A percentile compares a stretch with the other conserved stretches of the same genome.
These are phyloP conservation scores for Lindbergichthys nudifrons DNA, from an alignment of 2,797 vertebrate species.

Conservation along the genomic window DNA sequence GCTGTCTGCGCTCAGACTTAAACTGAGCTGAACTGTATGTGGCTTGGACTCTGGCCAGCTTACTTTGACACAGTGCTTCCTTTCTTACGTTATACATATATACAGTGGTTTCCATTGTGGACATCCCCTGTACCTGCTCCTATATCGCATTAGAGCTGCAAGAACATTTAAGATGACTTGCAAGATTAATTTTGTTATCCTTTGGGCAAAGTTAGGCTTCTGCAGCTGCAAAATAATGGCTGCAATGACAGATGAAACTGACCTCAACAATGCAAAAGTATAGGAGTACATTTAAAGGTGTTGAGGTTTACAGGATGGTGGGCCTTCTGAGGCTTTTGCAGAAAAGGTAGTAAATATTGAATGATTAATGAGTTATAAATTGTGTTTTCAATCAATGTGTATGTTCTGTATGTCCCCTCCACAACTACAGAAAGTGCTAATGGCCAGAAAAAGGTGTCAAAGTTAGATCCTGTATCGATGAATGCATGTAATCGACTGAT, in stretches of 20 bases:
- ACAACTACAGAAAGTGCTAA: not conserved
- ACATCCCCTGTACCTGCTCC: constrained; percentile 2
- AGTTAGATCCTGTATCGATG: not conserved
- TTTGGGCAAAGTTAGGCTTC: not conserved
- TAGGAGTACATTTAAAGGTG: not conserved
- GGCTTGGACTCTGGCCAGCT: constrained; percentile 52
- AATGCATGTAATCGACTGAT: not conserved
- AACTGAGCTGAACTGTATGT: constrained; percentile 53
- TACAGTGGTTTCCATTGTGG: constrained; percentile 47
- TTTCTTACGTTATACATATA: constrained; percentile 37
- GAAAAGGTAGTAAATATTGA: not conserved
- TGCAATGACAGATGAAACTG: not conserved
- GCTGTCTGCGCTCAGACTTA: constrained; percentile 22
- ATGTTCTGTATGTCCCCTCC: not conserved
- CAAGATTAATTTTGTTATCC: constrained; percentile 10
- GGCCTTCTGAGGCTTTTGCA: not conserved
- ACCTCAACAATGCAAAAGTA: not conserved
- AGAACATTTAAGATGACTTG: constrained; percentile 32
- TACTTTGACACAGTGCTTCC: constrained; percentile 50
- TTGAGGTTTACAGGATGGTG: not conserved
- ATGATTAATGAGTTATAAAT: not conserved
- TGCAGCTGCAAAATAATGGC: constrained; percentile 4
- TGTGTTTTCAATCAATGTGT: not conserved
- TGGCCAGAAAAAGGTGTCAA: not conserved
- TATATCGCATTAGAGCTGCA: not conserved